Evolutionary conservation across 2,113 vertebrate species (phyloP).

Genomic region (Polyodon spathula): DNA sequence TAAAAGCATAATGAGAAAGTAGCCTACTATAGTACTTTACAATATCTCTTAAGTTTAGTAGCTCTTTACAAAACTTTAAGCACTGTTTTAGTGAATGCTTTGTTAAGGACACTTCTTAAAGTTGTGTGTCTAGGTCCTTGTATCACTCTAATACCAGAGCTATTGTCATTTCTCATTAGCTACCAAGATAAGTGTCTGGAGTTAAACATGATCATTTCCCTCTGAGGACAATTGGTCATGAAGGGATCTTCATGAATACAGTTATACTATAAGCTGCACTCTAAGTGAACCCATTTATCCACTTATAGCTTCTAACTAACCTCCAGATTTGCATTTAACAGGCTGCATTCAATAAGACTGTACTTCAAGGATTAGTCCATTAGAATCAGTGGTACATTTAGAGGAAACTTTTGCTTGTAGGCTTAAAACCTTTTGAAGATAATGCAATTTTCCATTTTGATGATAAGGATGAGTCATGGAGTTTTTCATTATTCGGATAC

Average conservation of each 20-base stretch:
- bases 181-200: no score
- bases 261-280: constrained; percentile 43
- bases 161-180: no score
- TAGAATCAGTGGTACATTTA: constrained; percentile 50
- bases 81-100: no score
- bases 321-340: constrained; percentile 58
- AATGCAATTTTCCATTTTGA: constrained; percentile 57
- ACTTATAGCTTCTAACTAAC: constrained; percentile 50
- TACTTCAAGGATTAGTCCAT: constrained; percentile 54
- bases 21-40: no score
- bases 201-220: no score
- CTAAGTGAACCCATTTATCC: constrained; percentile 46
- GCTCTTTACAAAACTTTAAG: no score
- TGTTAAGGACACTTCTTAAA: no score
- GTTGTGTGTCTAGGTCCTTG: no score
- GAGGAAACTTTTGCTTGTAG: constrained; percentile 22
- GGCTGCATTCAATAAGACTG: constrained; percentile 40
- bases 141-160: no score
- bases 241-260: constrained; percentile 29
- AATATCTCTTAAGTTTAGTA: no score
- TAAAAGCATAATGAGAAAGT: no score
- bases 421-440: constrained; percentile 60
- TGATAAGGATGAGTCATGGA: constrained; percentile 57
- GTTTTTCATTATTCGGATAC: constrained; percentile 57
- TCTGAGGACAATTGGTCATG: no score